Evolutionary conservation across 2,888 invertebrate species (phyloP).

Genomic region (Troides oblongomaculatus): DNA sequence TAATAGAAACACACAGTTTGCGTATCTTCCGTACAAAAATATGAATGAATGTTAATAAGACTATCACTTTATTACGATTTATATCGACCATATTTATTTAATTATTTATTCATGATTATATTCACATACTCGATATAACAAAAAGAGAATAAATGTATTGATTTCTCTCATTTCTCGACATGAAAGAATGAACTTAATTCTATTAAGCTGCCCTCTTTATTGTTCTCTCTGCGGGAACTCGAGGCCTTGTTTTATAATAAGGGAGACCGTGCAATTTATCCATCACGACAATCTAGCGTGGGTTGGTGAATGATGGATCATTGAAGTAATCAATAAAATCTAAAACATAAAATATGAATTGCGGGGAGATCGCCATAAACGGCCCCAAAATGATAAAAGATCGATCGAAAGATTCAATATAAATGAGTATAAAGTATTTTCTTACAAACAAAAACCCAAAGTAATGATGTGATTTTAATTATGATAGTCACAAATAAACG

Average conservation of each 20-base stretch:
- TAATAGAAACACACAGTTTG: no score
- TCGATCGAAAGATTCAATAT: slow-evolving; percentile 15
- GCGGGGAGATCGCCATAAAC: not conserved
- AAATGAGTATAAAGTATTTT: slow-evolving; percentile 19
- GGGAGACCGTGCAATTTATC: no score
- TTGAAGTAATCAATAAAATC: not conserved
- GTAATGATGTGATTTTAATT: slow-evolving; percentile 32
- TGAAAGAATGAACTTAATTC: not conserved
- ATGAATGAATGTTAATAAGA: slow-evolving; percentile 1
- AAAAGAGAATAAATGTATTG: not conserved
- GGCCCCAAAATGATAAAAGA: slow-evolving; percentile 6
- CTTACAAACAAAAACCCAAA: slow-evolving; percentile 16
- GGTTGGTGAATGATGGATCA: no score
- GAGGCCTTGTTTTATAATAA: no score
- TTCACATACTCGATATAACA: not conserved
- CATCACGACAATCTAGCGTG: no score
- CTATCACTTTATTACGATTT: not conserved
- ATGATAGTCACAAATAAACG: slow-evolving; percentile 41
- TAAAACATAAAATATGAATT: not conserved
- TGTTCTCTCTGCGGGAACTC: no score
- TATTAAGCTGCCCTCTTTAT: no score
- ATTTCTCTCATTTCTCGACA: not conserved
- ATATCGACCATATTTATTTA: not conserved
- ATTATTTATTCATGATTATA: not conserved
- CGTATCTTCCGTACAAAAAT: slow-evolving; percentile 1